Conservation (phyloP, 2,113 vertebrate species). For the Marmota monax region DNA sequence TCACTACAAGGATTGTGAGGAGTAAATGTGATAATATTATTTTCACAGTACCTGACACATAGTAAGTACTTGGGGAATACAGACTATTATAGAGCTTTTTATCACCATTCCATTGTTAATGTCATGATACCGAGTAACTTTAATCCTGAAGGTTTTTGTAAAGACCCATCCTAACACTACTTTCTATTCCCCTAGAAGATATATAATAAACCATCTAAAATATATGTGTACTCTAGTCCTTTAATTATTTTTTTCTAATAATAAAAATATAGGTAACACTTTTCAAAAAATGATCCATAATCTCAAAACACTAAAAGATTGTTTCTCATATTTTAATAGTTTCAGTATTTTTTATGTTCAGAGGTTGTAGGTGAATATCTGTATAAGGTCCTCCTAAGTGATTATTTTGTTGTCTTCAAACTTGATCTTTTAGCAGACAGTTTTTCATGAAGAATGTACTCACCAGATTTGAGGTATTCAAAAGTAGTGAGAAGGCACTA, state of each 20-base stretch:
- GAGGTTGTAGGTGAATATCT: background rate
- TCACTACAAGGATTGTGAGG: background rate
- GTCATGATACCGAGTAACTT: background rate
- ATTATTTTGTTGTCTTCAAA: background rate
- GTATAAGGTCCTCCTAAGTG: background rate
- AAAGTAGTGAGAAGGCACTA: background rate
- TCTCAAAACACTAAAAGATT: background rate
- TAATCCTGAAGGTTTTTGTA: background rate
- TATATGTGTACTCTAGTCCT: background rate
- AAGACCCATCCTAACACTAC: background rate
- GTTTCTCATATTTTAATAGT: constrained; percentile 30
- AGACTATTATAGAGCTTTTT: background rate
- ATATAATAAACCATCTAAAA: constrained; percentile 1
- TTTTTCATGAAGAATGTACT: background rate
- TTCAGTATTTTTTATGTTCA: background rate
- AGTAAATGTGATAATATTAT: constrained; percentile 7
- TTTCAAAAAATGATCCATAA: background rate
- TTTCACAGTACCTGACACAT: background rate
- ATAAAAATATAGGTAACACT: background rate
- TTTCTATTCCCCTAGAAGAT: background rate
- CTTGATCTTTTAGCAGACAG: background rate
- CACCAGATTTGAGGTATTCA: background rate
- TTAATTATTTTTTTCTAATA: background rate
- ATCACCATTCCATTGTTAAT: constrained; percentile 22
- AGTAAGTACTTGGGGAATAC: background rate